Percentiles rank a stretch among this genome's conserved stretches.
Evolutionary conservation across 2,113 vertebrate genomes (phyloP).

Genomic region (Pterophyllum scalare): DNA sequence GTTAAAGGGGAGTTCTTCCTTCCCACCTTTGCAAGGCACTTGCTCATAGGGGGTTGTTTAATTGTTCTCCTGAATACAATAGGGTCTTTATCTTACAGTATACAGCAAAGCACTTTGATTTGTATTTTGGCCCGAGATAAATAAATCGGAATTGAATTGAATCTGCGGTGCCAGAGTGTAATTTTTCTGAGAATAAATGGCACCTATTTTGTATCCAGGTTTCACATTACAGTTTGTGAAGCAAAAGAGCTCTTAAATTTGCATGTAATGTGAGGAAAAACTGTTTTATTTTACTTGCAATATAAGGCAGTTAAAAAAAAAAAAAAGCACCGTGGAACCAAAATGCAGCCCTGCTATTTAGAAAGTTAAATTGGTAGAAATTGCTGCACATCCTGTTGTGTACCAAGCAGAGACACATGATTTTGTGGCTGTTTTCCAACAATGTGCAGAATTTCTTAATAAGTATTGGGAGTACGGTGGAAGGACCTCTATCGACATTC

Average conservation of each 20-base stretch:
- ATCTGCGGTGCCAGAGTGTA: background rate
- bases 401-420: background rate
- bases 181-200: conserved; percentile 1
- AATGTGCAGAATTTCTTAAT: background rate
- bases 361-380: background rate
- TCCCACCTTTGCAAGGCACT: background rate
- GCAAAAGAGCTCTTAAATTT: background rate
- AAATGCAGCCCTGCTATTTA: background rate
- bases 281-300: background rate
- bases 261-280: conserved; percentile 1
- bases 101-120: background rate
- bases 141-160: background rate
- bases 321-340: background rate
- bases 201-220: background rate
- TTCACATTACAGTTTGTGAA: background rate
- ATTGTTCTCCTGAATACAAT: background rate
- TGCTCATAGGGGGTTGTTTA: background rate
- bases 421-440: background rate
- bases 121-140: background rate
- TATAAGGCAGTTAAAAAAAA: background rate
- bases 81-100: background rate
- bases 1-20: background rate
- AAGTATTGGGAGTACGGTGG: background rate
- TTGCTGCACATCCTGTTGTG: background rate
- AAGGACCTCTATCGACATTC: background rate